phyloP scores from a whole-genome alignment of 2,888 invertebrate species.

The Trachelus stipa region DNA sequence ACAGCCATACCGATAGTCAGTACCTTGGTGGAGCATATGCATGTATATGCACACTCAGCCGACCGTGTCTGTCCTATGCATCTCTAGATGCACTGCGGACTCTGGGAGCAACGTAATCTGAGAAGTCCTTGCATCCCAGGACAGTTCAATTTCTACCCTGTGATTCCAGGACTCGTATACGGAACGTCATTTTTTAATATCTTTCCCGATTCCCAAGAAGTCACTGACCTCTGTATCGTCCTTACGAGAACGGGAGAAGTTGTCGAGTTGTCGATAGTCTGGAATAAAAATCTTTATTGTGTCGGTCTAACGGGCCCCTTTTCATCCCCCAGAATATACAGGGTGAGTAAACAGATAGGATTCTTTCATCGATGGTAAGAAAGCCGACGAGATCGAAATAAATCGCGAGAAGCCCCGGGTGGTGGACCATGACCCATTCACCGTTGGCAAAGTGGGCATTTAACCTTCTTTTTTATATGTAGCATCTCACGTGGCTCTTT shows the following conservation, averaged over 20 bases:
- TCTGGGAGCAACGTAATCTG: constrained; percentile 37
- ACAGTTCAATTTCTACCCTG: constrained; percentile 21
- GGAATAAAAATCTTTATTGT: not conserved
- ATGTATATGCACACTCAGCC: not conserved
- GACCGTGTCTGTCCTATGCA: constrained; percentile 5
- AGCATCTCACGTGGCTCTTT: not conserved
- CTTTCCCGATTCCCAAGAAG: not conserved
- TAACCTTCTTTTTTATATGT: constrained; percentile 2
- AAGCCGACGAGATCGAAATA: not conserved
- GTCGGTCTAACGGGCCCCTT: not conserved
- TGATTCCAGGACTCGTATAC: not conserved
- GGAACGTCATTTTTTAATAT: not conserved
- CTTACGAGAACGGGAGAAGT: not conserved
- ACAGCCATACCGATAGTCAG: not conserved
- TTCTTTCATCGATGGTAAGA: not conserved
- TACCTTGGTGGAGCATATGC: not conserved
- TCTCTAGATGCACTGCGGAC: constrained; percentile 19
- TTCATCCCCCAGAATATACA: not conserved
- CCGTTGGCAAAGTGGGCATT: constrained; percentile 11
- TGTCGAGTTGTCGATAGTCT: not conserved
- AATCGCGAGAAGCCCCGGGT: not conserved
- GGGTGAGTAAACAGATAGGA: not conserved
- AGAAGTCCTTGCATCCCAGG: constrained; percentile 29
- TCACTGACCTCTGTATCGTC: not conserved
- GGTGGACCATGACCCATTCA: not conserved